These are phyloP conservation scores for Symphodus melops DNA, from an alignment of 2,113 vertebrate genomes.

Conservation along the genomic window DNA sequence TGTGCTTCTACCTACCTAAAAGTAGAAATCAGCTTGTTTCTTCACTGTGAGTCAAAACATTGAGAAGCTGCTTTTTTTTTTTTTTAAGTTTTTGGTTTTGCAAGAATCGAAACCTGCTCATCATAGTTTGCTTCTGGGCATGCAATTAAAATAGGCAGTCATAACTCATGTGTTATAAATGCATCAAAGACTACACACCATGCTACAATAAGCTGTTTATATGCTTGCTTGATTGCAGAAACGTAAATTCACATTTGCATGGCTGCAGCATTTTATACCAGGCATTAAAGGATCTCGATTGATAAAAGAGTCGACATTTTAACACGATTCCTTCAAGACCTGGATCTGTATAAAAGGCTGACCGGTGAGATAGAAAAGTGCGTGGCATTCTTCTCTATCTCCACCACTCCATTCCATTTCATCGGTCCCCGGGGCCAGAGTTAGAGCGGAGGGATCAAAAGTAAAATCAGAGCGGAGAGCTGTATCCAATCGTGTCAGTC, in stretches of 20 bases:
- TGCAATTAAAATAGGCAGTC: neutral
- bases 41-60: constrained; percentile 37
- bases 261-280: constrained; percentile 17
- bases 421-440: constrained; percentile 74
- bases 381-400: constrained; percentile 63
- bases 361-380: constrained; percentile 64
- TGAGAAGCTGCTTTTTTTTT: constrained; percentile 24
- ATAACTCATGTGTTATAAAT: no score
- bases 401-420: constrained; percentile 61
- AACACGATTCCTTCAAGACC: constrained; percentile 38
- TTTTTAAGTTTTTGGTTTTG: constrained; percentile 39
- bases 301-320: constrained; percentile 29
- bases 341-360: constrained; percentile 63
- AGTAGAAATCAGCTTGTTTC: constrained; percentile 19
- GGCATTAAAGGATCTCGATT: constrained; percentile 38
- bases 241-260: neutral
- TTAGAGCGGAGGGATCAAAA: constrained; percentile 74
- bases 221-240: constrained; percentile 16
- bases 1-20: constrained; percentile 50
- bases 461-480: constrained; percentile 75
- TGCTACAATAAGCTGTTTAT: constrained; percentile 17
- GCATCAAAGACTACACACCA: neutral
- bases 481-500: constrained; percentile 78
- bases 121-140: neutral
- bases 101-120: constrained; percentile 12